phyloP scores from a whole-genome alignment of 2,113 vertebrate genomes.

The Sinocyclocheilus anshuiensis region DNA sequence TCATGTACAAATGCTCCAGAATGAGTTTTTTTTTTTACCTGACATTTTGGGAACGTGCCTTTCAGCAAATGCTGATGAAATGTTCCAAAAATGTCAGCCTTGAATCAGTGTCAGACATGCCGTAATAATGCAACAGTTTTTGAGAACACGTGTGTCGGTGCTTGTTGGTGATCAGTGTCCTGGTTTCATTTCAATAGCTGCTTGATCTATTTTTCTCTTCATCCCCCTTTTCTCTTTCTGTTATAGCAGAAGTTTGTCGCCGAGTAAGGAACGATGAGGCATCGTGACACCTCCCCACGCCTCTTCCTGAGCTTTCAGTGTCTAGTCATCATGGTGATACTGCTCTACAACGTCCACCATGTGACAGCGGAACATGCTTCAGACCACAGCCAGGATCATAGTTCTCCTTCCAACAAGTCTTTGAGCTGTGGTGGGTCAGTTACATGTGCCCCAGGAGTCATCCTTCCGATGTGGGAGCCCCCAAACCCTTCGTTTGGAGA shows the following conservation, averaged over 20 bases:
- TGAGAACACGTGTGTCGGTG: not conserved
- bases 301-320: constrained; percentile 74
- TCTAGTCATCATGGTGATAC: constrained; percentile 70
- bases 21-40: not conserved
- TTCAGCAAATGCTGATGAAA: not conserved
- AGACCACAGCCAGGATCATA: constrained; percentile 65
- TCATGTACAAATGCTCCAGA: not conserved
- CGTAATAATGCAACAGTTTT: not conserved
- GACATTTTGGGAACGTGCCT: not conserved
- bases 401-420: constrained; percentile 67
- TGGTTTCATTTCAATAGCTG: not conserved
- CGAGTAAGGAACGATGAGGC: constrained; percentile 75
- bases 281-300: constrained; percentile 60
- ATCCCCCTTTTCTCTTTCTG: constrained; percentile 19
- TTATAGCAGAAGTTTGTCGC: constrained; percentile 42
- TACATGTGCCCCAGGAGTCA: constrained; percentile 83
- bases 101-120: not conserved
- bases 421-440: constrained; percentile 80
- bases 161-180: not conserved
- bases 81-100: not conserved
- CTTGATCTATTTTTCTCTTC: not conserved
- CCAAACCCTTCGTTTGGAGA: constrained; percentile 94
- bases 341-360: constrained; percentile 75
- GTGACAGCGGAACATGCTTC: constrained; percentile 64
- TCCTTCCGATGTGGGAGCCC: constrained; percentile 94